Evolutionary conservation across 2,797 vertebrate genomes (phyloP).

Genomic region (Oreonectes daqikongensis): DNA sequence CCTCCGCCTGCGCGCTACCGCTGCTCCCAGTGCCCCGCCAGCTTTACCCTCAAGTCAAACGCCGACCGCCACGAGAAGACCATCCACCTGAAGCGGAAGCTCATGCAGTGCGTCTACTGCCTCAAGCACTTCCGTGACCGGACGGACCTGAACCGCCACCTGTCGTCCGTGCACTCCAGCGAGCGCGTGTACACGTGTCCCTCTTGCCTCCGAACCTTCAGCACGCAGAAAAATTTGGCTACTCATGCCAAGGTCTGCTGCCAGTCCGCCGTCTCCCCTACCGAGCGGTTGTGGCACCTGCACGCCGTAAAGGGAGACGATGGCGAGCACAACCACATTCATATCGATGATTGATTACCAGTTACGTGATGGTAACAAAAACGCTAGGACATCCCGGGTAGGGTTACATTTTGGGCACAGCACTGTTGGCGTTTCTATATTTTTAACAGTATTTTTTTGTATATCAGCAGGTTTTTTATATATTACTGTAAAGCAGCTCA

Average conservation of each 20-base stretch:
- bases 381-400: background rate
- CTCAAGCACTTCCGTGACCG: constrained; percentile 78
- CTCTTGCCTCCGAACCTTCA: constrained; percentile 78
- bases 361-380: no score
- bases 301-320: constrained; percentile 64
- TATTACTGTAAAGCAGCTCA: constrained; percentile 27
- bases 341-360: constrained; percentile 36
- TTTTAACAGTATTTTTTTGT: constrained; percentile 55
- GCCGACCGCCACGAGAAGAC: constrained; percentile 83
- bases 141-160: constrained; percentile 79
- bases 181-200: constrained; percentile 72
- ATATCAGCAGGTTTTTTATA: constrained; percentile 42
- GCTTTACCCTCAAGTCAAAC: constrained; percentile 86
- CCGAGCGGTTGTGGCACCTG: constrained; percentile 64
- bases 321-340: constrained; percentile 42
- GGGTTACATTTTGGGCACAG: background rate
- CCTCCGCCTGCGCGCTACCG: constrained; percentile 72
- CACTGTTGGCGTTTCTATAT: constrained; percentile 33
- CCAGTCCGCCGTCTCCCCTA: constrained; percentile 64
- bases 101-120: constrained; percentile 81
- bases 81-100: constrained; percentile 82
- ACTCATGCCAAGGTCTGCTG: constrained; percentile 78
- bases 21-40: constrained; percentile 81
- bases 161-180: constrained; percentile 75
- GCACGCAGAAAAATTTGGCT: constrained; percentile 80